These are phyloP conservation scores for Empidonax alnorum DNA, from an alignment of 2,113 vertebrate species.

Conservation along the genomic window DNA sequence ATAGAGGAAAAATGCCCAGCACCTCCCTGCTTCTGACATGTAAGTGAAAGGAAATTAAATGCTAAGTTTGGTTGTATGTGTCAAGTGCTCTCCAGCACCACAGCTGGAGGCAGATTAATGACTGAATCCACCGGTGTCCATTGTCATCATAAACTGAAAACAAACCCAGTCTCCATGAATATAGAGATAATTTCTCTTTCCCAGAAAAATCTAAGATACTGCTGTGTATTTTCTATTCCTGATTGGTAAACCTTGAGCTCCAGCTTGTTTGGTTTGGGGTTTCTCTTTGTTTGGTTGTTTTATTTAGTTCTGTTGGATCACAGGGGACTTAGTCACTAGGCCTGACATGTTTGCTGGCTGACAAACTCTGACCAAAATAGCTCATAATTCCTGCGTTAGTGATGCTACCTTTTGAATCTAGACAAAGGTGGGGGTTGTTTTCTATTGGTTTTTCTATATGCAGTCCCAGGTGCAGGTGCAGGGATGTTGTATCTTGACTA, in stretches of 20 bases:
- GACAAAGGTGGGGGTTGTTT: neutral
- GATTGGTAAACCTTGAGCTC: neutral
- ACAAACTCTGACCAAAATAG: neutral
- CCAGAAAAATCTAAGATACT: neutral
- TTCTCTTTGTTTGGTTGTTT: neutral
- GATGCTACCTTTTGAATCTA: neutral
- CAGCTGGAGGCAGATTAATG: neutral
- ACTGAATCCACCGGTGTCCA: neutral
- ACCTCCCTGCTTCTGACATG: neutral
- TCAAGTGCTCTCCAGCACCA: neutral
- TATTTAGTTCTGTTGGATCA: neutral
- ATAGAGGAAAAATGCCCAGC: neutral
- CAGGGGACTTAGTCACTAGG: neutral
- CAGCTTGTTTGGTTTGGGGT: neutral
- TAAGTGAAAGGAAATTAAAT: slow-evolving; percentile 17
- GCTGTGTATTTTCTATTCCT: neutral
- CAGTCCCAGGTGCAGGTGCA: neutral
- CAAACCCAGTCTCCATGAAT: fast-evolving
- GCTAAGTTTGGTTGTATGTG: neutral
- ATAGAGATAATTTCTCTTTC: neutral
- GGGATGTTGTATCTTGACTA: neutral
- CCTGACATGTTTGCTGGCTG: neutral
- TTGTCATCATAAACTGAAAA: neutral
- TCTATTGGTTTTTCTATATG: neutral
- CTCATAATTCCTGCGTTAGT: neutral